phyloP scores from a whole-genome alignment of 2,888 invertebrate species.

The Cephus nigrinus region DNA sequence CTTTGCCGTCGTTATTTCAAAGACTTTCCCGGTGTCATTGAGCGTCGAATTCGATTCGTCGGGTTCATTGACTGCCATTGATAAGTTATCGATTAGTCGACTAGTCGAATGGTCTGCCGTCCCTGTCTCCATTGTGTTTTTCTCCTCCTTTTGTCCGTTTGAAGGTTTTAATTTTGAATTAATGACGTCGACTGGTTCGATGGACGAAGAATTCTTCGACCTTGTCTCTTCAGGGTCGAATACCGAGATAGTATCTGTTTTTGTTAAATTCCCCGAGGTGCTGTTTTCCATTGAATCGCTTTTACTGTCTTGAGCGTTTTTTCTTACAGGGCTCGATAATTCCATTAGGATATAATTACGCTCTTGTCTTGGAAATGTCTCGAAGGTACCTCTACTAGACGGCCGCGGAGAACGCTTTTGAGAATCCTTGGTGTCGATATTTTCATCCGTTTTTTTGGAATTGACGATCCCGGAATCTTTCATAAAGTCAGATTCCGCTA shows the following conservation, averaged over 20 bases:
- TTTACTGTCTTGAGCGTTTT: slow-evolving; percentile 7
- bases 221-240: slow-evolving; percentile 2
- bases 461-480: neutral
- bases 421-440: slow-evolving; percentile 20
- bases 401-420: slow-evolving; percentile 30
- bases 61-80: neutral
- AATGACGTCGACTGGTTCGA: neutral
- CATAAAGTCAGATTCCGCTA: neutral
- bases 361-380: slow-evolving; percentile 48
- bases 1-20: neutral
- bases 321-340: slow-evolving; percentile 44
- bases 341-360: slow-evolving; percentile 53
- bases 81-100: slow-evolving; percentile 11
- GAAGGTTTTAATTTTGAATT: neutral
- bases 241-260: slow-evolving; percentile 1
- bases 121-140: neutral
- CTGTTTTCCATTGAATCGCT: neutral
- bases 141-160: neutral
- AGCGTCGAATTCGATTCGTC: neutral
- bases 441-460: neutral
- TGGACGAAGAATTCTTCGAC: neutral
- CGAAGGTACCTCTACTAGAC: slow-evolving; percentile 36
- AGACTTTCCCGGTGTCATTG: neutral
- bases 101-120: slow-evolving; percentile 11
- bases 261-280: neutral